Evolutionary conservation across 1,140 invertebrate species (phyloP), one percentile per base, ranked within the genome.

Genomic region (Luehdorfia chinensis): DNA sequence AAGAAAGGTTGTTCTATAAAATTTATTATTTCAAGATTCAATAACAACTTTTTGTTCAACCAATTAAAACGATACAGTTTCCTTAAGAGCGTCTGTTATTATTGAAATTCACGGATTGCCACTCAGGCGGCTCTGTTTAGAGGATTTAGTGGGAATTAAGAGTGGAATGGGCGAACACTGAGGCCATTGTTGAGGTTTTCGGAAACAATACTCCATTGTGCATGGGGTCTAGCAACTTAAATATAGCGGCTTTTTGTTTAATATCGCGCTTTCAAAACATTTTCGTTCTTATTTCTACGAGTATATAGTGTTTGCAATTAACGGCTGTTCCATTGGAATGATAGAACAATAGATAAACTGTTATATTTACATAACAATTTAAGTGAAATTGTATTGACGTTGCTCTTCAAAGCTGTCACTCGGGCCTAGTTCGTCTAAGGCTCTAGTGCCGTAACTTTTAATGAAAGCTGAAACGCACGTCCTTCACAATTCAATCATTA

Each of bases 151-250:
- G 44, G 58, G 68, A 69, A 79, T 79, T 76, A 73, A 59, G 57
- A 59, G 61, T 49, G 58, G 47, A 67, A 66, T 60, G 55, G 46
- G 47, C 47, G 59, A 69, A 79, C 66, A 75, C 64, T 63, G 52
- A 8, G 34, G n/a, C 43, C 41, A 72, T 77, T 84, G 73, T 79
- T 46, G 50, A 32, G 46, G 60, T 66, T 68, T 72, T 66, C 27
- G 62, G 52, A 59, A 76, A 84, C 79, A 84, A 81, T 77, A 56
- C 59, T 15, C 58, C 52, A 75, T 84, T 84, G 77, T 81, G 52
- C 55, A 41, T 54, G 33, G 47, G 58, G 47, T 57, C 45, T 54
- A 47, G 59, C 50, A 54, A 59, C 60, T 73, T 75, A 71, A 71
- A 64, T 64, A 58, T 64, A 48, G 57, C 50, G 53, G 60, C 53